Percentiles rank a stretch among this genome's conserved stretches.
Evolutionary conservation across 2,113 vertebrate genomes (phyloP).

Genomic region (Gymnorhina tibicen): DNA sequence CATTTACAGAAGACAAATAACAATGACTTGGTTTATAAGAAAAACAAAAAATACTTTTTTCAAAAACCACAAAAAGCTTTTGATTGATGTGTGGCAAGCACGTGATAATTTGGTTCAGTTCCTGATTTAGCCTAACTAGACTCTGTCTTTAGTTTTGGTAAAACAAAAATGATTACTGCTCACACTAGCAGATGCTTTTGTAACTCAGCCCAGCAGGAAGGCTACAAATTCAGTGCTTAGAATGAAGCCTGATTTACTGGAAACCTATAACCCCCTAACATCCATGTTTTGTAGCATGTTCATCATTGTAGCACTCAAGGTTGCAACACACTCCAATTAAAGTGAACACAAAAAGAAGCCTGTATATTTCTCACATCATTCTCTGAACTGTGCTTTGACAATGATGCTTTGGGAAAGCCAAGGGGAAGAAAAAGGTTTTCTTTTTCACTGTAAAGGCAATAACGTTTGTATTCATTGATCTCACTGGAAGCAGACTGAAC

Average conservation of each 20-base stretch:
- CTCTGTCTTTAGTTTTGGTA: not conserved
- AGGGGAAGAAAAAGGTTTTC: not conserved
- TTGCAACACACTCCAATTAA: not conserved
- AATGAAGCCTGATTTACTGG: not conserved
- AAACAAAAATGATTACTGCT: not conserved
- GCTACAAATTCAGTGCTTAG: not conserved
- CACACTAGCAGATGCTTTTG: not conserved
- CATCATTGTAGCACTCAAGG: not conserved
- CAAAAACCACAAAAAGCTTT: not conserved
- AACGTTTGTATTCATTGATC: not conserved
- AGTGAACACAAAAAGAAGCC: not conserved
- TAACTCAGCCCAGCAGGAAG: not conserved
- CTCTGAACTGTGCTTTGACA: not conserved
- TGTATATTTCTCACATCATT: not conserved
- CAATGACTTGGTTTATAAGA: not conserved
- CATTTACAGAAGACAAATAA: not conserved
- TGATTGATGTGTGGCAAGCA: not conserved
- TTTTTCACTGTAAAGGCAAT: not conserved
- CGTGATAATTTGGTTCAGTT: not conserved
- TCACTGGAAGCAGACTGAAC: not conserved
- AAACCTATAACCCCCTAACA: not conserved
- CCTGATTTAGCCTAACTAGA: not conserved
- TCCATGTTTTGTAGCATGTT: not conserved
- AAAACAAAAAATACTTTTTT: not conserved
- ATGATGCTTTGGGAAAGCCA: not conserved